Percentiles rank a stretch among this genome's conserved stretches.
phyloP scores from a whole-genome alignment of 2,113 vertebrate species.

The Coptodon rendalli region DNA sequence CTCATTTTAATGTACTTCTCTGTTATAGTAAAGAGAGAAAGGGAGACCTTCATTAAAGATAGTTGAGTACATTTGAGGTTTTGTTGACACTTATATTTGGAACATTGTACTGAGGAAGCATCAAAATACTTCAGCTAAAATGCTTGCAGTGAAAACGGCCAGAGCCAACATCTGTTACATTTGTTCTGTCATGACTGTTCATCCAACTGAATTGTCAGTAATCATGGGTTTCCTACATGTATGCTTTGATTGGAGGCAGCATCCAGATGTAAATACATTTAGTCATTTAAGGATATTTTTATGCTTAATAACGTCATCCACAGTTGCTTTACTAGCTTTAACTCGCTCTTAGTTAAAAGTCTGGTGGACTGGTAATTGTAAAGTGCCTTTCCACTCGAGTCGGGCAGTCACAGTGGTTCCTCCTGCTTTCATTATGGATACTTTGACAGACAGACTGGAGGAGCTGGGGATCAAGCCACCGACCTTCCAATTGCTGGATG shows the following conservation, averaged over 20 bases:
- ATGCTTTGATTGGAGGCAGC: neutral
- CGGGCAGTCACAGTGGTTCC: neutral
- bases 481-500: neutral
- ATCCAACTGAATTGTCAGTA: neutral
- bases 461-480: neutral
- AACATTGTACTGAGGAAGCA: neutral
- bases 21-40: neutral
- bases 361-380: neutral
- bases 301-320: neutral
- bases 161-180: neutral
- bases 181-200: neutral
- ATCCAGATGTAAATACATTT: neutral
- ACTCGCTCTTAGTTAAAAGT: neutral
- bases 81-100: neutral
- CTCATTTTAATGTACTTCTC: neutral
- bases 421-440: neutral
- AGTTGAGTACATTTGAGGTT: neutral
- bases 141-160: neutral
- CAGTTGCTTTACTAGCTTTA: neutral
- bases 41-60: neutral
- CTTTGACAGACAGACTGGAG: neutral
- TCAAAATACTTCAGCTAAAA: neutral
- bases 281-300: neutral
- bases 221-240: neutral
- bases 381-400: neutral